These are phyloP conservation scores for Heliangelus exortis DNA, from an alignment of 2,797 vertebrate species.

Conservation along the genomic window DNA sequence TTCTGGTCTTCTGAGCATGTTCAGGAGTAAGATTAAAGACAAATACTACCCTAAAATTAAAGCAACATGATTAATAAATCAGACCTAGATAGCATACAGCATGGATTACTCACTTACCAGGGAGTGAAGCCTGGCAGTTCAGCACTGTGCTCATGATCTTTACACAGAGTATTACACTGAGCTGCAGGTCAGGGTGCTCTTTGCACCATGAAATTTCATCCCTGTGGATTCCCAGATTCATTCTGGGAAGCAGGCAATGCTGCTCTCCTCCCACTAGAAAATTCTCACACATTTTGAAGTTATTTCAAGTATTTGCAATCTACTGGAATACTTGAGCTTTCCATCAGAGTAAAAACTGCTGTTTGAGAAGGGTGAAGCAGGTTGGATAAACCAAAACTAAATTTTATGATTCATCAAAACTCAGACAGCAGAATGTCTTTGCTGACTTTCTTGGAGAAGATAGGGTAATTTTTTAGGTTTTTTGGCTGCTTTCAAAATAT, in stretches of 20 bases:
- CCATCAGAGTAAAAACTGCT: not conserved
- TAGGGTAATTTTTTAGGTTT: not conserved
- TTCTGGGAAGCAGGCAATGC: not conserved
- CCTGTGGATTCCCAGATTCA: not conserved
- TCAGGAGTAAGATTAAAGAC: not conserved
- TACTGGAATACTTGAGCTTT: not conserved
- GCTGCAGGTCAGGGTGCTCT: not conserved
- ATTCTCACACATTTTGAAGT: not conserved
- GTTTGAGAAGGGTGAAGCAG: not conserved
- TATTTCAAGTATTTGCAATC: not conserved
- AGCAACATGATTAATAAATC: not conserved
- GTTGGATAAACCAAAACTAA: not conserved
- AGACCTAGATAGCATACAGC: accelerated
- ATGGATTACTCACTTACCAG: not conserved
- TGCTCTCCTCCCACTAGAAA: not conserved
- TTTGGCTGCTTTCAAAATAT: not conserved
- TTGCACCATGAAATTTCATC: not conserved
- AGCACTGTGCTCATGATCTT: not conserved
- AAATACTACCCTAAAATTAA: not conserved
- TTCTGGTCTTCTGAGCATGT: not conserved
- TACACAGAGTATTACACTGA: not conserved
- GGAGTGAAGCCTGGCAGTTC: not conserved
- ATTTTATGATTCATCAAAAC: not conserved
- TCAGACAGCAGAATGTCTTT: not conserved
- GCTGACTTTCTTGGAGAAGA: not conserved